Evolutionary conservation across 2,113 vertebrate species (phyloP), one percentile per base, ranked within the genome.

Genomic region (Thomomys bottae): DNA sequence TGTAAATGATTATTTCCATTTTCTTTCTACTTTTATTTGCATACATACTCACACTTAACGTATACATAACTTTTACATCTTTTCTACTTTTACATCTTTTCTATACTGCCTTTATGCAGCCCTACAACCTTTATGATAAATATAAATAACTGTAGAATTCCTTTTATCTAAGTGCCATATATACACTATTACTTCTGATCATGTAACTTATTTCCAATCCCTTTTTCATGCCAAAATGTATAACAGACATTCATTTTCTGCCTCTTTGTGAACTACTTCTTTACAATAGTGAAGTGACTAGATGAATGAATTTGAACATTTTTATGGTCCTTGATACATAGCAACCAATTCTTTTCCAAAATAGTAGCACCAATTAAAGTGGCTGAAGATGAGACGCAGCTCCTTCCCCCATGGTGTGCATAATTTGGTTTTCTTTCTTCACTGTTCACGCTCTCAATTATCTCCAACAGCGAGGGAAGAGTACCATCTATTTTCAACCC

Each of bases 301-400:
- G 66, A 81, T 77, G 28, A 71, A 54, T 77, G n/a, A 23, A 66
- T 90, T 49, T 84, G 32, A 85, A 77, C 8, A 23, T 90, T 77
- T 49, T 66, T 67, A 85, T 30, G n/a, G 71, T 61, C 3, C 17
- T 66, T 75, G 40, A 80, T 94, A 66, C 54, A 40, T 34, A 36
- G 10, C 10, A 73, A 63, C 30, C 38, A 82, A 63, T 72, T 93
- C n/a, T 54, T 91, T 77, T 78, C 54, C 38, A 40, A 72, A 71
- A 81, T 32, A n/a, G 14, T 59, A 88, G 24, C 32, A 72, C 66
- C 23, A 72, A 42, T 75, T 83, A 77, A 81, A 61, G 28, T 77
- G 28, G 59, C 42, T 73, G 3, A 83, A 91, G 24, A 89, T 36
- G 59, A 38, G 3, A 83, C 28, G 30, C 10, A 17, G 11, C n/a